Conservation (phyloP, 2,888 invertebrate genomes). For the Coelopa pilipes region DNA sequence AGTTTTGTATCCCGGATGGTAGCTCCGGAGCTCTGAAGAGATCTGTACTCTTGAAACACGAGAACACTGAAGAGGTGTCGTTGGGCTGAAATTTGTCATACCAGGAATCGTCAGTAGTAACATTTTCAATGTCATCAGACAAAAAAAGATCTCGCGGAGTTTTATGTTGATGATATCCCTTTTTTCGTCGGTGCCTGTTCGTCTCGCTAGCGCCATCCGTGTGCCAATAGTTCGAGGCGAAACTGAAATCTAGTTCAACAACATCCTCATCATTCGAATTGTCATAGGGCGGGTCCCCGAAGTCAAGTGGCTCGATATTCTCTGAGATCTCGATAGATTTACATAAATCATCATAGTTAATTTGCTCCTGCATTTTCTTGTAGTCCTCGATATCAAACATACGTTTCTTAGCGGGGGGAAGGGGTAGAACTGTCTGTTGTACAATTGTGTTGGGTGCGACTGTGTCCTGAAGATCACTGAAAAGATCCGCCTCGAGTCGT, state of each 20-base stretch:
- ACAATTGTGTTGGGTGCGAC: neutral
- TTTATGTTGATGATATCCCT: constrained; percentile 15
- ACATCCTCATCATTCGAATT: constrained; percentile 47
- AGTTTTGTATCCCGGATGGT: constrained; percentile 53
- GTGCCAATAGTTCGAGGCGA: constrained; percentile 52
- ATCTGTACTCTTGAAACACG: constrained; percentile 52
- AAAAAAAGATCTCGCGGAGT: neutral
- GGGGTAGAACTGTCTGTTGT: neutral
- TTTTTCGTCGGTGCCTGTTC: constrained; percentile 23
- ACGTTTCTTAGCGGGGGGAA: constrained; percentile 43
- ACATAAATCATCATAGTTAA: constrained; percentile 64
- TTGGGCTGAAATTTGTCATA: constrained; percentile 54
- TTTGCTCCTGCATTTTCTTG: constrained; percentile 48
- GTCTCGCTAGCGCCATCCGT: constrained; percentile 26
- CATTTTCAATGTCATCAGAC: neutral
- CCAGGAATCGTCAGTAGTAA: constrained; percentile 44
- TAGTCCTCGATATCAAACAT: constrained; percentile 52
- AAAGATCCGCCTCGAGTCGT: constrained; percentile 10
- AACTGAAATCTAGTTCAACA: constrained; percentile 47
- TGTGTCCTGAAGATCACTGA: neutral
- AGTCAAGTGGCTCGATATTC: constrained; percentile 45
- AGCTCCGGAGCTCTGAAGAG: constrained; percentile 52
- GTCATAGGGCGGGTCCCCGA: constrained; percentile 34
- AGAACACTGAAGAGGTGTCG: constrained; percentile 58
- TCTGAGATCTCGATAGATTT: constrained; percentile 42